These are phyloP conservation scores for Adelognathus sp. DNA, from an alignment of 2,888 invertebrate genomes.

Conservation along the genomic window DNA sequence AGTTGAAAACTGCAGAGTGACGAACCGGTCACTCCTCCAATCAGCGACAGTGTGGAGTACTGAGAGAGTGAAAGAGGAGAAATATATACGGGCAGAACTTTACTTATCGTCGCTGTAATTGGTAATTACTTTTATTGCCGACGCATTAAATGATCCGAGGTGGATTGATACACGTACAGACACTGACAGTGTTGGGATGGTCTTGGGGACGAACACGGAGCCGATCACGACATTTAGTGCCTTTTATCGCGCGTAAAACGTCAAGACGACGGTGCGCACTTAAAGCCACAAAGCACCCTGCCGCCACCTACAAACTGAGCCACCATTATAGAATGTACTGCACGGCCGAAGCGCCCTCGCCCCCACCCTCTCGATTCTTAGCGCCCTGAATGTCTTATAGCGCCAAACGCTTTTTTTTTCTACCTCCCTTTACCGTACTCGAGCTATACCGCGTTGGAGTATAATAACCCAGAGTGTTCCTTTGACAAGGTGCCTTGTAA, in stretches of 20 bases:
- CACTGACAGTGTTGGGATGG: neutral
- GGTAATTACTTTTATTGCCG: constrained; percentile 52
- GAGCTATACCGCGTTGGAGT: neutral
- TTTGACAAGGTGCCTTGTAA: neutral
- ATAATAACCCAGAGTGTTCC: neutral
- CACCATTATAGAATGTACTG: constrained; percentile 26
- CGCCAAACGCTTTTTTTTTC: neutral
- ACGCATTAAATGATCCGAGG: constrained; percentile 15
- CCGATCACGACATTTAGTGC: constrained; percentile 45
- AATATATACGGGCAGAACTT: neutral
- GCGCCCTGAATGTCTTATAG: neutral
- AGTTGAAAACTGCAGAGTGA: neutral
- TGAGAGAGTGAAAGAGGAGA: neutral
- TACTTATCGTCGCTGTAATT: constrained; percentile 38
- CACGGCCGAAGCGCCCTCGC: neutral
- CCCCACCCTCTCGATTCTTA: neutral
- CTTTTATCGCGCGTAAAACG: constrained; percentile 52
- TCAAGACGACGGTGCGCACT: constrained; percentile 39
- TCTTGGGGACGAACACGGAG: neutral
- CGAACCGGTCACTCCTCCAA: neutral
- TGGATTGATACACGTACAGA: neutral
- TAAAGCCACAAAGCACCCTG: constrained; percentile 37
- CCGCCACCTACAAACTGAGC: constrained; percentile 10
- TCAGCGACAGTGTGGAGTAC: neutral
- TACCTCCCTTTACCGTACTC: neutral